These are phyloP conservation scores for Andrena cerasifolii DNA, from an alignment of 1,140 invertebrate genomes.

Conservation along the genomic window DNA sequence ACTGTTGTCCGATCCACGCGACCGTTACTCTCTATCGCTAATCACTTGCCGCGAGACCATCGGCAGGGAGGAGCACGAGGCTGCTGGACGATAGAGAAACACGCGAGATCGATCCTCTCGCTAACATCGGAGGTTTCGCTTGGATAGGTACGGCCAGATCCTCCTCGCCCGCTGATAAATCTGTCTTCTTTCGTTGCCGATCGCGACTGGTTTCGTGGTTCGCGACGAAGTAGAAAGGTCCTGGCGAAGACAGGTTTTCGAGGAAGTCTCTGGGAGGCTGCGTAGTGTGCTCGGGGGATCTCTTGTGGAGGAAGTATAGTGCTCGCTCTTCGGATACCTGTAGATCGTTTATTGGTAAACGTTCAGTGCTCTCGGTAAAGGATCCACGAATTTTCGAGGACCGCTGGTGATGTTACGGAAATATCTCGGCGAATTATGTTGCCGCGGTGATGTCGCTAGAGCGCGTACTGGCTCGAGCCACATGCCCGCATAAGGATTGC, in stretches of 20 bases:
- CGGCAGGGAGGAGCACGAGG: not conserved
- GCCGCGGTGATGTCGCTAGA: not conserved
- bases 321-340: not conserved
- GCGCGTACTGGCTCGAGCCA: conserved; percentile 23
- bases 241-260: too few relatives aligned
- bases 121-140: conserved; percentile 16
- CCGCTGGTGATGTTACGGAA: conserved; percentile 20
- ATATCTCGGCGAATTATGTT: conserved; percentile 21
- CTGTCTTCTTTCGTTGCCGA: not conserved
- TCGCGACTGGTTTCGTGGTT: not conserved
- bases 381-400: conserved; percentile 10
- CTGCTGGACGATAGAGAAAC: conserved; percentile 18
- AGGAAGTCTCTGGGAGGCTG: too few relatives aligned
- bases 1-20: conserved; percentile 69
- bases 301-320: not conserved
- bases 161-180: not conserved
- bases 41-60: conserved; percentile 3
- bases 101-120: conserved; percentile 5
- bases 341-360: not conserved
- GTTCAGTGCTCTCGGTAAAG: not conserved
- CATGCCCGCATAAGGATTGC: conserved; percentile 49
- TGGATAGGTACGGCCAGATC: conserved; percentile 23
- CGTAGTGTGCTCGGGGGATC: too few relatives aligned
- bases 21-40: not conserved
- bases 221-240: too few relatives aligned